phyloP scores from a whole-genome alignment of 2,888 invertebrate species.

The Acanthosoma haemorrhoidale region DNA sequence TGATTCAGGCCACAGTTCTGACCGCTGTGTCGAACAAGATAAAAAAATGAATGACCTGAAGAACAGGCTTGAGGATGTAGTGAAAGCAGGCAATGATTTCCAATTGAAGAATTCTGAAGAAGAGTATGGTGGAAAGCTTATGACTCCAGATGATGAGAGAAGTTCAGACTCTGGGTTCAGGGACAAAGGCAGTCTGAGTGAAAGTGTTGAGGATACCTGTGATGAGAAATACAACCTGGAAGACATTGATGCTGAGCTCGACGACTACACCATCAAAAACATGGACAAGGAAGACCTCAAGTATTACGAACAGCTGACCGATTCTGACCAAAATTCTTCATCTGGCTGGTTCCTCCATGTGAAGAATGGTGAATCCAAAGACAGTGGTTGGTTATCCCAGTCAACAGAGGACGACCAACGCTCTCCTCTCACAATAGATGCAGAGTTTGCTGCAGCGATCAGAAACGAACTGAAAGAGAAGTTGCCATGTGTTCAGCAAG shows the following conservation, averaged over 20 bases:
- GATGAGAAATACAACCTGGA: slow-evolving; percentile 44
- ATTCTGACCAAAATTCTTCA: slow-evolving; percentile 8
- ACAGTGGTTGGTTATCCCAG: slow-evolving; percentile 50
- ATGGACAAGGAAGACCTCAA: slow-evolving; percentile 33
- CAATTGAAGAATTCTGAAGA: slow-evolving; percentile 45
- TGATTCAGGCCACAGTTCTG: slow-evolving; percentile 41
- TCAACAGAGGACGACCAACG: slow-evolving; percentile 46
- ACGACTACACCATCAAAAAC: slow-evolving; percentile 38
- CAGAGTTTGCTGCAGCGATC: slow-evolving; percentile 64
- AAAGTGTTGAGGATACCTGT: slow-evolving; percentile 44
- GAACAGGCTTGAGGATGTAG: slow-evolving; percentile 40
- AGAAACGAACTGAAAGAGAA: slow-evolving; percentile 65
- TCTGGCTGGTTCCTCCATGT: slow-evolving; percentile 42
- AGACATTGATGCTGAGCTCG: slow-evolving; percentile 44
- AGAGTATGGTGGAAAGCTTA: slow-evolving; percentile 48
- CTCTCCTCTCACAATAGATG: slow-evolving; percentile 56
- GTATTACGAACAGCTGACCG: slow-evolving; percentile 32
- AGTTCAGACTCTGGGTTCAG: slow-evolving; percentile 51
- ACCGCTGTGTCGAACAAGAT: slow-evolving; percentile 36
- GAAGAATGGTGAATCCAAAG: slow-evolving; percentile 42
- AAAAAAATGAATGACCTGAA: slow-evolving; percentile 42
- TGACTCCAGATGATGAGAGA: slow-evolving; percentile 50
- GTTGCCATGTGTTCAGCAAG: slow-evolving; percentile 52
- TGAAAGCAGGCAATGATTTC: slow-evolving; percentile 41
- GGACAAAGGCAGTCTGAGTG: slow-evolving; percentile 48